These are phyloP conservation scores for Erinaceus europaeus DNA, from an alignment of 2,113 vertebrate genomes.

Conservation along the genomic window DNA sequence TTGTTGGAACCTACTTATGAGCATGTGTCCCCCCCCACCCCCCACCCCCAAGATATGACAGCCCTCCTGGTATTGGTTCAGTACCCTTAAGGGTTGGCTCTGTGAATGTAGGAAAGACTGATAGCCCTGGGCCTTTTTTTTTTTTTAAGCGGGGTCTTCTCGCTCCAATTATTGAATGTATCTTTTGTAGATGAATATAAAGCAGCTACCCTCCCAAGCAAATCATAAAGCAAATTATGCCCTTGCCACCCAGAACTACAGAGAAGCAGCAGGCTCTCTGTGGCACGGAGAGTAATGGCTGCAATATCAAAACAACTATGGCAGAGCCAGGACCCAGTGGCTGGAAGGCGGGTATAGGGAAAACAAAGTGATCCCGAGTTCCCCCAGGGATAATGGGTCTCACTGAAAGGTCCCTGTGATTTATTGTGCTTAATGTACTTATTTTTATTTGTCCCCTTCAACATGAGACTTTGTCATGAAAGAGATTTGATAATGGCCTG, in stretches of 20 bases:
- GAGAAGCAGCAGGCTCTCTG: constrained; percentile 39
- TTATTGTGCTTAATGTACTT: constrained; percentile 75
- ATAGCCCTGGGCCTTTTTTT: neutral
- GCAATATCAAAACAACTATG: constrained; percentile 64
- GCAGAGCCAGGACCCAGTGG: constrained; percentile 45
- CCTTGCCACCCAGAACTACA: constrained; percentile 61
- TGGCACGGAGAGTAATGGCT: constrained; percentile 62
- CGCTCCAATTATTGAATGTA: constrained; percentile 27
- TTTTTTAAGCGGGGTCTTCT: constrained; percentile 34
- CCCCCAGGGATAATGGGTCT: constrained; percentile 68
- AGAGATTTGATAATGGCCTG: constrained; percentile 77
- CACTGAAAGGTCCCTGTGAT: constrained; percentile 63
- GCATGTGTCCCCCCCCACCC: rapidly evolving
- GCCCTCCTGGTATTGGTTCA: neutral
- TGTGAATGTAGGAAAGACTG: neutral
- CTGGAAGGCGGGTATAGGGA: constrained; percentile 12
- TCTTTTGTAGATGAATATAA: constrained; percentile 69
- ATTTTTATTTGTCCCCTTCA: constrained; percentile 76
- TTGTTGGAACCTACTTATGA: neutral
- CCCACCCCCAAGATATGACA: neutral
- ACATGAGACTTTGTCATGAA: constrained; percentile 64
- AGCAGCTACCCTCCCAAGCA: constrained; percentile 55
- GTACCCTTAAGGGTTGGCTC: neutral
- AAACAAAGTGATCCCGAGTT: constrained; percentile 19
- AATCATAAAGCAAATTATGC: constrained; percentile 67